phyloP scores from a whole-genome alignment of 1,140 invertebrate genomes.

The Solenopsis invicta region DNA sequence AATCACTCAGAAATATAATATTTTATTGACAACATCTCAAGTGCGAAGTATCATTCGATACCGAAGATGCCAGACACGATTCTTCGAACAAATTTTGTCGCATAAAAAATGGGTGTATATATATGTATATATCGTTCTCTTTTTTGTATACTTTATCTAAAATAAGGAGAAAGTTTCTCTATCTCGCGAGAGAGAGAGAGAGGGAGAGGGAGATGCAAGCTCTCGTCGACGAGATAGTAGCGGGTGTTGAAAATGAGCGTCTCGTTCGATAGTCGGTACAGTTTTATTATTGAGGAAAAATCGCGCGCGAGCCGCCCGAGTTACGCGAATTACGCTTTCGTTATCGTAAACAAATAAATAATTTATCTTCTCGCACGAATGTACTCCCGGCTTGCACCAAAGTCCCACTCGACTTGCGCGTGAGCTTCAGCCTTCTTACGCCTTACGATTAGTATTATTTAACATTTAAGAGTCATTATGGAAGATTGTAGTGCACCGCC shows the following conservation, averaged over 20 bases:
- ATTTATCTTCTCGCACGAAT: constrained; percentile 73
- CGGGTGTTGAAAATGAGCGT: constrained; percentile 31
- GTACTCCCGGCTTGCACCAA: constrained; percentile 69
- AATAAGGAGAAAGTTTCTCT: neutral
- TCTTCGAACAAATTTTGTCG: neutral
- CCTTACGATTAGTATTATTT: constrained; percentile 74
- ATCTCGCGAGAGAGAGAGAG: neutral
- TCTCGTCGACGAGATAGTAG: neutral
- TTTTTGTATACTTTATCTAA: constrained; percentile 10
- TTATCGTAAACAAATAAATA: constrained; percentile 80
- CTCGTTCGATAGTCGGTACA: constrained; percentile 15
- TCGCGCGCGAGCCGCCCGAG: constrained; percentile 58
- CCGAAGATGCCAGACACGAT: neutral
- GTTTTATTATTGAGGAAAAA: neutral
- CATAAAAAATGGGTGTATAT: constrained; percentile 12
- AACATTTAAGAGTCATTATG: constrained; percentile 78
- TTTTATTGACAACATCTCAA: constrained; percentile 12
- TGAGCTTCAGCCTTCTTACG: constrained; percentile 78
- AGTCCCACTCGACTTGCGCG: constrained; percentile 59
- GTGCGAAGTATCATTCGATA: neutral
- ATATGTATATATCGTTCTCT: neutral
- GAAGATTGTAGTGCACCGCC: constrained; percentile 72
- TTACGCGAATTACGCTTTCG: constrained; percentile 60
- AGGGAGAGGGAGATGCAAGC: neutral
- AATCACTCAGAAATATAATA: constrained; percentile 1